Evolutionary conservation across 1,140 invertebrate genomes (phyloP), one percentile per base, ranked within the genome.

Genomic region (Panagrolaimus sp.): DNA sequence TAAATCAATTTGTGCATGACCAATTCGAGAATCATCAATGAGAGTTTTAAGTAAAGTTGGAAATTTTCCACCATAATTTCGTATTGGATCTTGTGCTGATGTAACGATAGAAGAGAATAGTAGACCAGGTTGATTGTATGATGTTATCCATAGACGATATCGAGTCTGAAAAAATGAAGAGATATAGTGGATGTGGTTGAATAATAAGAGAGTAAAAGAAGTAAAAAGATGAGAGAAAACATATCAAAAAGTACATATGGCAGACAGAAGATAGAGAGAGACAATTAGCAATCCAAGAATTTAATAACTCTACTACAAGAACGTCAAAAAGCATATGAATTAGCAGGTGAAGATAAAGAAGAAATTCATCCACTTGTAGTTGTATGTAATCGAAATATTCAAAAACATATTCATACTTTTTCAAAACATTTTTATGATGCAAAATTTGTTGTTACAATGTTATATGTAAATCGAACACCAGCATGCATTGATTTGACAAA

Each of bases 361-460:
- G 31, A 38, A 38, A 16, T 57, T 16, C 11, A 20, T 20, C 45
- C 48, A 57, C 65, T 82, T 8, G 45, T 82, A 9, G 44, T 82
- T 9, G 70, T 77, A 14, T 68, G 72, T 63, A 77, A 75, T 65
- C n/a, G 66, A 7, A 74, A 74, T 53, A 71, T 78, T 9, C 57
- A 66, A 43, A 80, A 75, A 45, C 70, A 70, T 7, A 47, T 82
- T 5, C 71, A 48, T 20, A 73, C 65, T 0, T 80, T 77, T 31
- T 68, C 73, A 3, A 43, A 53, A 0, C 66, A 63, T 23, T 80
- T 82, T 48, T 63, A 78, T 27, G 65, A 78, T 63, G 71, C 82
- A 0, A 20, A 72, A 16, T 53, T 72, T 44, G 75, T 74, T n/a
- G 78, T 79, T 84, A 88, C 61, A 44, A n/a, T 25, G 0, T 31